Percentiles rank a stretch among this genome's conserved stretches.
Conservation (phyloP, 1,140 invertebrate species). For the Tribolium castaneum region DNA sequence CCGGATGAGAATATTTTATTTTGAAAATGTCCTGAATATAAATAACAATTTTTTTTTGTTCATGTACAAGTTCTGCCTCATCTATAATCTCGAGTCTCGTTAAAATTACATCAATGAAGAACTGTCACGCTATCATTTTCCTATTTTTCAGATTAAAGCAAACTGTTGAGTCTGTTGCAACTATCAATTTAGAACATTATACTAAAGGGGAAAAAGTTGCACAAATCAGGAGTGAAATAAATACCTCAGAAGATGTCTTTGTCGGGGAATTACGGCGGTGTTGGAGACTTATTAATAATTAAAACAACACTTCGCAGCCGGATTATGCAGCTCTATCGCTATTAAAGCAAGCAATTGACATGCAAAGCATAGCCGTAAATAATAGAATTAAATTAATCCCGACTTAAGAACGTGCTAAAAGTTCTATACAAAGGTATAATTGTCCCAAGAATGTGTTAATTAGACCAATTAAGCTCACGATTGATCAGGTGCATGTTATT, state of each 20-base stretch:
- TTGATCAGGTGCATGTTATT: background rate
- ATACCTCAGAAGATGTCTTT: too few relatives aligned
- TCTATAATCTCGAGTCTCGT: background rate
- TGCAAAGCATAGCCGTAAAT: background rate
- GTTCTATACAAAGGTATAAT: background rate
- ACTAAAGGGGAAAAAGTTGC: background rate
- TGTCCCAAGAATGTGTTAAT: background rate
- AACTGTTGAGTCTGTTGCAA: too few relatives aligned
- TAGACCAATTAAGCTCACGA: background rate
- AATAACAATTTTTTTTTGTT: too few relatives aligned
- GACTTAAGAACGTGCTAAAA: background rate
- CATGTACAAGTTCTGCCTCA: background rate
- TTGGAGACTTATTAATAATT: too few relatives aligned
- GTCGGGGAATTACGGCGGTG: too few relatives aligned
- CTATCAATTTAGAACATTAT: background rate
- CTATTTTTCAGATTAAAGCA: background rate
- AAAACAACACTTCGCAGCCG: too few relatives aligned
- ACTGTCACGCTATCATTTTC: background rate
- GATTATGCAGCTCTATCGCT: too few relatives aligned
- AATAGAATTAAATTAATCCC: background rate
- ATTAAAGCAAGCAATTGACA: background rate
- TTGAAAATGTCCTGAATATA: background rate
- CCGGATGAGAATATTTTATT: background rate
- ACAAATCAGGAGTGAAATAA: too few relatives aligned
- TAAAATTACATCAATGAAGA: background rate